Evolutionary conservation across 2,113 vertebrate species (phyloP), one percentile per base, ranked within the genome.

Genomic region (Pica pica): DNA sequence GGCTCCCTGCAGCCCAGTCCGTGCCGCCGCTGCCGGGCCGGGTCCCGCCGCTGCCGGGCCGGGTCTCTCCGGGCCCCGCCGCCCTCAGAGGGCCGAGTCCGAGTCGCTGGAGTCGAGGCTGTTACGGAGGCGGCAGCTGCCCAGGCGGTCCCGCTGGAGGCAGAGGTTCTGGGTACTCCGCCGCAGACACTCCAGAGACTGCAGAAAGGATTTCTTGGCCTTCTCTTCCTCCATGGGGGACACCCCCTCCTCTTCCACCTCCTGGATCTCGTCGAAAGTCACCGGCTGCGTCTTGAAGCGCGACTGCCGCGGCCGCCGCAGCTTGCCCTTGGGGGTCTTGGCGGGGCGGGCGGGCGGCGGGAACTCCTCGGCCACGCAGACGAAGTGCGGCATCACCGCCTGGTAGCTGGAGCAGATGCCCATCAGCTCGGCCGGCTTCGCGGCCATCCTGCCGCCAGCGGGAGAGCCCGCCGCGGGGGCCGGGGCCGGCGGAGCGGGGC

Each of bases 241-340:
- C 83, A 98, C 98, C 24, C 99, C 99, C 85, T 99, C 99, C 89
- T 99, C 99, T 78, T 99, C 99, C 84, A 99, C 99, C 98, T 99
- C 99, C 55, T 99, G 99, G 80, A 99, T 99, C 98, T 99, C 99
- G 60, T 99, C 99, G 84, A 99, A 99, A 94, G 99, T 99, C 96
- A 99, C 99, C 7, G 99, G 99, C 97, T 99, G 99, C 31, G 99
- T 99, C 97, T 99, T 99, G 98, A 99, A 99, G 90, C 99, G 98
- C 35, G 99, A 98, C 95, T 99, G 99, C 10, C 99, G 98, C 42
- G 99, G 98, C 44, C 99, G 97, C 87, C 99, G 98, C 86, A 98
- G 97, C 67, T 98, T 98, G 75, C 98, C 99, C 93, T 76, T 94
- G 87, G 97, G 23, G 92, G 98, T 93, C 95, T 98, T 98, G 81